These are phyloP conservation scores for Sphaeramia orbicularis DNA, from an alignment of 2,797 vertebrate genomes.

Conservation along the genomic window DNA sequence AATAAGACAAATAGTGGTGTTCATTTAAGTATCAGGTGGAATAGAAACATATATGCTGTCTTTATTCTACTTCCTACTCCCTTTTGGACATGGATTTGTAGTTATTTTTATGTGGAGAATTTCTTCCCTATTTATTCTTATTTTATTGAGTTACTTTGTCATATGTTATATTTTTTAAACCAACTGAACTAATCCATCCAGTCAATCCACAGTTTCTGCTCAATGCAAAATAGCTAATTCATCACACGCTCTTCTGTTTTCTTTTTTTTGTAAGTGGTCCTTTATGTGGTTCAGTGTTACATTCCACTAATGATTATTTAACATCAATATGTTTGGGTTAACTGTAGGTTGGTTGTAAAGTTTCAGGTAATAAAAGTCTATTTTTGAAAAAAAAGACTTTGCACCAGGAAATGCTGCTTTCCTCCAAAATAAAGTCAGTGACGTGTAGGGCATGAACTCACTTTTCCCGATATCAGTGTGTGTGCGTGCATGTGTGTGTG, in stretches of 20 bases:
- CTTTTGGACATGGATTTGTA: too few relatives aligned
- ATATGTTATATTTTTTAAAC: too few relatives aligned
- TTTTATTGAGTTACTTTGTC: too few relatives aligned
- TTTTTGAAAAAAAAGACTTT: constrained; percentile 52
- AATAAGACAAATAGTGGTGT: too few relatives aligned
- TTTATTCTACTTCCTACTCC: too few relatives aligned
- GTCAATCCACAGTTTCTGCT: not conserved
- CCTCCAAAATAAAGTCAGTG: constrained; percentile 22
- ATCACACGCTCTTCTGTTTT: not conserved
- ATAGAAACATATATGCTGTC: too few relatives aligned
- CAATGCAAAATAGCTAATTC: not conserved
- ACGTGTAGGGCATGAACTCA: constrained; percentile 34
- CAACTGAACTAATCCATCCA: too few relatives aligned
- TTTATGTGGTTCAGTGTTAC: not conserved
- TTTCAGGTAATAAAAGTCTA: constrained; percentile 2
- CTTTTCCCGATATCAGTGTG: constrained; percentile 10
- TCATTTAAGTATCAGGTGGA: too few relatives aligned
- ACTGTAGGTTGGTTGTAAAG: not conserved
- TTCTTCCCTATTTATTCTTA: too few relatives aligned
- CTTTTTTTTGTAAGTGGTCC: not conserved
- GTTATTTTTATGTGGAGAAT: too few relatives aligned
- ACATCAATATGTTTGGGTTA: not conserved
- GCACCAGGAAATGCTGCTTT: constrained; percentile 47
- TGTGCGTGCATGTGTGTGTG: constrained; percentile 11
- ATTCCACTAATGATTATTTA: not conserved